Percentiles rank a stretch among this genome's conserved stretches.
phyloP scores from a whole-genome alignment of 2,113 vertebrate species.

The Clarias magur region DNA sequence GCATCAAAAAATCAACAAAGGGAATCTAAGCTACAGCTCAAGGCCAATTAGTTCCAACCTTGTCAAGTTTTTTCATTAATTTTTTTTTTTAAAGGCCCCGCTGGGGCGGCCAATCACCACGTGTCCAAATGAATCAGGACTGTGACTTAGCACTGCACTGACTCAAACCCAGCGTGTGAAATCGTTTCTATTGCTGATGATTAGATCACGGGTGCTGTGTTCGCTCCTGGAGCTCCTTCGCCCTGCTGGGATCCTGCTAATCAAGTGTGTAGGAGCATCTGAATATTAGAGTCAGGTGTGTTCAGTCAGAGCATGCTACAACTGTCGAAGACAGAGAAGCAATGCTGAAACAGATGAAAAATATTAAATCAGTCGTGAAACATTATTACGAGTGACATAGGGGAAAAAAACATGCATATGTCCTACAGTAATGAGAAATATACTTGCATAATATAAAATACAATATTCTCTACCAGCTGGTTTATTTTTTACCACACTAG shows the following conservation, averaged over 20 bases:
- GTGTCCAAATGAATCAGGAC: conserved; percentile 11
- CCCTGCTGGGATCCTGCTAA: conserved; percentile 32
- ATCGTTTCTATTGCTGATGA: conserved; percentile 27
- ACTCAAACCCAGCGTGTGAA: conserved; percentile 15
- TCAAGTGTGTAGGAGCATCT: conserved; percentile 31
- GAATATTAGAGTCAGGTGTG: conserved; percentile 35
- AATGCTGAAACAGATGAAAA: neutral
- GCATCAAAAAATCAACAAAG: neutral
- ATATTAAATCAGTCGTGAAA: neutral
- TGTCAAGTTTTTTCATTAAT: neutral
- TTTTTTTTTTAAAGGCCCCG: neutral
- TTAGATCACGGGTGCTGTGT: conserved; percentile 10
- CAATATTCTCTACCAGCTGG: neutral
- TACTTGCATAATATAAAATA: neutral
- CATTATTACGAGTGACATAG: neutral
- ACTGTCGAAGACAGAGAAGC: conserved; percentile 7
- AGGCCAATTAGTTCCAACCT: neutral
- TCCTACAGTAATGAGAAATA: neutral
- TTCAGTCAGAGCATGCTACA: neutral
- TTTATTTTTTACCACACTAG: neutral
- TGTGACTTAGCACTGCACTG: neutral
- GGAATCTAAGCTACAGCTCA: neutral
- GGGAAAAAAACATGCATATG: neutral
- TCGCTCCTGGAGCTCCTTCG: neutral
- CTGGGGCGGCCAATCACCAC: neutral